Evolutionary conservation across 2,797 vertebrate species (phyloP).

Genomic region (Glossophaga mutica): DNA sequence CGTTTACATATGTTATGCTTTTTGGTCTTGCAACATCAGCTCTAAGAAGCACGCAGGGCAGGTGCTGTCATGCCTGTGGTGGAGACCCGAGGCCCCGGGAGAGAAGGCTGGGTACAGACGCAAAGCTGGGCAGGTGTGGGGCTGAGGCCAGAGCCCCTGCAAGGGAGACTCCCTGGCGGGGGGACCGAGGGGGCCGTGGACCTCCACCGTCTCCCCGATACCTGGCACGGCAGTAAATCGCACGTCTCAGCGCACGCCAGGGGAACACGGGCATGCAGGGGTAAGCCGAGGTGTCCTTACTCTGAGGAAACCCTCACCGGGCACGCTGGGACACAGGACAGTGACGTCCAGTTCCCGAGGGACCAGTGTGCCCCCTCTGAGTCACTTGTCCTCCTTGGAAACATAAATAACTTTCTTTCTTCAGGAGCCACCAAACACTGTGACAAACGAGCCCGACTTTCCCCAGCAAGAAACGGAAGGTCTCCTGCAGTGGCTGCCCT

Average conservation of each 20-base stretch:
- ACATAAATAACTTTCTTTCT: neutral
- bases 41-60: neutral
- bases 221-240: neutral
- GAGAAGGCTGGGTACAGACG: neutral
- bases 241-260: neutral
- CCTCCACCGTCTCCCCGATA: neutral
- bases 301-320: neutral
- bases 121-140: neutral
- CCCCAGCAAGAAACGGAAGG: neutral
- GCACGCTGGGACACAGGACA: neutral
- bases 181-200: no score
- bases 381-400: neutral
- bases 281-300: no score
- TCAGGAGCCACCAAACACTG: neutral
- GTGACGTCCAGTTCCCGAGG: neutral
- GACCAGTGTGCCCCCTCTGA: neutral
- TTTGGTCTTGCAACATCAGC: neutral
- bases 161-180: no score
- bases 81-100: neutral
- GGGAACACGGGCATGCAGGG: neutral
- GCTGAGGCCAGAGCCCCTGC: neutral
- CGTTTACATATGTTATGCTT: neutral
- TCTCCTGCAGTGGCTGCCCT: neutral
- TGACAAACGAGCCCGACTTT: neutral
- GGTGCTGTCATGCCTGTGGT: neutral